Base-by-base conservation (phyloP, 2,797 vertebrate genomes). In the Myotis vivesi region DNA sequence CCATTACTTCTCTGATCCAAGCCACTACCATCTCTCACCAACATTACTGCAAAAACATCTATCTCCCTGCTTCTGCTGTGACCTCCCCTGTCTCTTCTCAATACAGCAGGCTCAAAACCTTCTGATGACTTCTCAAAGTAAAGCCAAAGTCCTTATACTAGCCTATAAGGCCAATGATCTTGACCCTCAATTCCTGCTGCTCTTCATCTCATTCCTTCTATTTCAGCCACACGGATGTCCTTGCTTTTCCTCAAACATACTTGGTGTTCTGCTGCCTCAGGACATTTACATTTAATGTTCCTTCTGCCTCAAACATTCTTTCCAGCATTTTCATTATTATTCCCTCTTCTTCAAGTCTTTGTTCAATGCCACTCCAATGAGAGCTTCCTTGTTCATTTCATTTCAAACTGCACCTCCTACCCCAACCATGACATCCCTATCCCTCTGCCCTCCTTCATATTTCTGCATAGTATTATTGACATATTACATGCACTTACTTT, bases 161-260 rank as follows among this genome's bases (percentile, higher is more conserved):
- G 36, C 62, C 62, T 25, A 13, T 66, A 53, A 86, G 12, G 41
- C 36, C 59, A 62, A 17, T 30, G 75, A 71, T 51, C 41, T 49
- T 77, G 36, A 13, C 89, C 44, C 3, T 71, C 0, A 80, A 64
- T 23, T 90, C 87, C 91, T 30, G 69, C 41, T 94, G 89, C 41
- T 87, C 36, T 79, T 23, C 13, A 46, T 89, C 69, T 93, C 30
- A n/a, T 73, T 89, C 30, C 84, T 85, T 72, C 79, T 19, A 55
- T 87, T 88, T 94, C 90, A 94, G 68, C 51, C 90, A 91, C 36
- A 69, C 19, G 20, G 55, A 36, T 36, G 36, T 81, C 55, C 49
- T 20, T 30, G 41, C 5, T 91, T 66, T 68, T 68, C 36, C 51
- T 62, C 62, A 84, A 69, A 81, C 15, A 81, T 1, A 33, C 9